Base-by-base conservation (phyloP, 2,888 invertebrate species). In the Eulithis prunata region DNA sequence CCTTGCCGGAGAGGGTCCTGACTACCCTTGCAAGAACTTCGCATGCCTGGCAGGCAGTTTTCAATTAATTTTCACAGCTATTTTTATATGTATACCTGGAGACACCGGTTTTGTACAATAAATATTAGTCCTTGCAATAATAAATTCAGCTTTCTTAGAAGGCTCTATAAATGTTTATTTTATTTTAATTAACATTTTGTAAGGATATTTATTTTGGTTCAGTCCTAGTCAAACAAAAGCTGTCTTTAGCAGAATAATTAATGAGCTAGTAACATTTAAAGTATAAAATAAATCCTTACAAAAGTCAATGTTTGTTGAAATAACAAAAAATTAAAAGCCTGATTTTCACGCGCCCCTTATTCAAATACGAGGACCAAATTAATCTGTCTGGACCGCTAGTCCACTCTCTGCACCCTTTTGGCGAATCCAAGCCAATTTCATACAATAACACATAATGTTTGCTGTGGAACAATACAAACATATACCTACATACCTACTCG, bases 401-500 rank as follows among this genome's bases (percentile, higher is more conserved):
- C 66, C 62, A 38, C 57, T 55, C 74, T 55, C 73, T 28, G 47
- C 66, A 75, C 78, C 85, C 79, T 77, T 49, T 76, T 71, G 72
- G 68, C 65, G 70, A 65, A 74, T 77, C 81, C 83, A 75, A 80
- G 77, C 78, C 87, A 89, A 90, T 90, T 88, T 88, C 85, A 83
- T 85, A 89, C 80, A 90, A 89, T 83, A 90, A 89, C 88, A 89
- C 77, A 74, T 80, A 78, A 78, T 82, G 83, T 84, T 84, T 85
- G 83, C 82, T 75, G 75, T 80, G 70, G 77, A 78, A 75, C 82
- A 81, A 84, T 85, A 82, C 79, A 81, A 82, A 81, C 77, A 76
- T 78, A 80, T 78, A 80, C 21, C 21, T 21, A 21, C 21, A 1
- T 72, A 74, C 72, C 54, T 66, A 71, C 78, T 78, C 78, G 82